phyloP scores from a whole-genome alignment of 1,140 invertebrate genomes.

The Heliothis virescens region DNA sequence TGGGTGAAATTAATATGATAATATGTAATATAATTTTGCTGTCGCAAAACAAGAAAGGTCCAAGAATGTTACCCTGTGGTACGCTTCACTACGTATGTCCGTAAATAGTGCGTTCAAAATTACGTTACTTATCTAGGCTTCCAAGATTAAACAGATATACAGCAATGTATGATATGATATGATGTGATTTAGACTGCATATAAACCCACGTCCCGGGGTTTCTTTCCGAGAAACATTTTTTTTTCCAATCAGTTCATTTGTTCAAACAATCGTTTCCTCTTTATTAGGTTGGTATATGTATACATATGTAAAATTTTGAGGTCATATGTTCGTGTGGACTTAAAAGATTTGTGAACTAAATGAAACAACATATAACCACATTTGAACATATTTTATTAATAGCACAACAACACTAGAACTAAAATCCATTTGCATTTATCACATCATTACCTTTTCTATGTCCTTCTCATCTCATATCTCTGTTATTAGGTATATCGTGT shows the following conservation, averaged over 20 bases:
- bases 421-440: constrained; percentile 77
- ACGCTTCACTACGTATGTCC: not conserved
- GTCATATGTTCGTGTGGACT: too few species aligned
- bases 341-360: not conserved
- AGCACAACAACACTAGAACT: constrained; percentile 85
- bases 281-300: too few species aligned
- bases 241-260: too few species aligned
- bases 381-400: constrained; percentile 86
- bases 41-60: not conserved
- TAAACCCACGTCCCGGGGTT: too few species aligned
- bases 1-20: not conserved
- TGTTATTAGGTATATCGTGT: constrained; percentile 54
- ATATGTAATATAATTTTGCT: not conserved
- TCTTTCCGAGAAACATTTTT: too few species aligned
- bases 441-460: constrained; percentile 79
- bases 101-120: not conserved
- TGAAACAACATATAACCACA: constrained; percentile 70
- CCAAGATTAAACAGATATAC: too few species aligned
- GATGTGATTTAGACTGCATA: too few species aligned
- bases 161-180: too few species aligned
- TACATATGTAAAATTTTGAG: too few species aligned
- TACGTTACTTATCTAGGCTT: not conserved
- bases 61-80: not conserved
- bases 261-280: too few species aligned
- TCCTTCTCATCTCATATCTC: constrained; percentile 61